Evolutionary conservation across 1,140 invertebrate species (phyloP).

Genomic region (Babylonia areolata): DNA sequence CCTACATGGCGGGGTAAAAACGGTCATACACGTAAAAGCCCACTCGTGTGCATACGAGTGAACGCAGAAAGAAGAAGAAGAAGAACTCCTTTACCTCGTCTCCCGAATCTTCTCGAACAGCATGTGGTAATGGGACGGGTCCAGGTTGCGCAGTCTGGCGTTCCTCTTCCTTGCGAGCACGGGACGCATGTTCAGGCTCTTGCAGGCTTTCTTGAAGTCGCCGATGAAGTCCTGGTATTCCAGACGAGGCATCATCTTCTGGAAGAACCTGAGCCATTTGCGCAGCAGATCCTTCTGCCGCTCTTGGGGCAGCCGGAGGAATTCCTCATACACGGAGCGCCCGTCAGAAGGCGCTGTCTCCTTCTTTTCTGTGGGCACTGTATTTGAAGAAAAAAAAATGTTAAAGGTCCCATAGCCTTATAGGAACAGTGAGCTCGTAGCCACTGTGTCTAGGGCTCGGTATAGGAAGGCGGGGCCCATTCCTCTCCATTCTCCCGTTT

Average conservation of each 20-base stretch:
- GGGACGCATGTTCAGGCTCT: constrained; percentile 18
- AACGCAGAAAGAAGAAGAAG: too few relatives aligned
- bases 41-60: too few relatives aligned
- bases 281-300: constrained; percentile 44
- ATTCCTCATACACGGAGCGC: constrained; percentile 42
- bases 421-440: too few relatives aligned
- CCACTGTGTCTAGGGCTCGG: too few relatives aligned
- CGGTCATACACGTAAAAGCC: too few relatives aligned
- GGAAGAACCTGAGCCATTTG: constrained; percentile 49
- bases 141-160: constrained; percentile 41
- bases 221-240: constrained; percentile 49
- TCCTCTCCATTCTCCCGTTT: too few relatives aligned
- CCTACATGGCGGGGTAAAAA: too few relatives aligned
- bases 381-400: background rate
- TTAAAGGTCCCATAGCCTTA: background rate
- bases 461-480: too few relatives aligned
- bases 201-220: constrained; percentile 45
- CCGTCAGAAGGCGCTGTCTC: background rate
- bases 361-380: constrained; percentile 11
- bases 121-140: constrained; percentile 48
- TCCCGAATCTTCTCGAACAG: constrained; percentile 48
- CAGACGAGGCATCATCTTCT: constrained; percentile 47
- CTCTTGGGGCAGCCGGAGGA: constrained; percentile 41
- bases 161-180: constrained; percentile 16
- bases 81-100: background rate